phyloP scores from a whole-genome alignment of 92 coral and sea anemone genomes.

The Phenganax stokvisi region DNA sequence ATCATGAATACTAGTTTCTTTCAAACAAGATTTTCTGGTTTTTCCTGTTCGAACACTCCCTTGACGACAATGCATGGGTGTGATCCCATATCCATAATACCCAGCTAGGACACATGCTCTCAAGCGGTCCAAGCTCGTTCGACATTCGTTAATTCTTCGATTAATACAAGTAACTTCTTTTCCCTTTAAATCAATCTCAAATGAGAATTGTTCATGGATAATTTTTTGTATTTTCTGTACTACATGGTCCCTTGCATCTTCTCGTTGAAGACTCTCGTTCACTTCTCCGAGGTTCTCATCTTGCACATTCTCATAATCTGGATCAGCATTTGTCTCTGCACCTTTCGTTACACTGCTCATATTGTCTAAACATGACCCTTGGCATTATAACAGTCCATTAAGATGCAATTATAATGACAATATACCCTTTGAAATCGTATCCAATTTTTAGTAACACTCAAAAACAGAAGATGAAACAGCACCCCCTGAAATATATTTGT shows the following conservation, averaged over 20 bases:
- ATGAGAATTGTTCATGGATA: slow-evolving; percentile 81
- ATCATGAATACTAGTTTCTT: slow-evolving; percentile 29
- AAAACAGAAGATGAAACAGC: not conserved
- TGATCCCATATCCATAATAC: slow-evolving; percentile 71
- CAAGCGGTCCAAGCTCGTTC: slow-evolving; percentile 69
- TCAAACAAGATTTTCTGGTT: slow-evolving; percentile 21
- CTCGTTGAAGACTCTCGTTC: slow-evolving; percentile 57
- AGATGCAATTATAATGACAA: no score
- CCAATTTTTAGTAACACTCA: not conserved
- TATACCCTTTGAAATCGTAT: not conserved
- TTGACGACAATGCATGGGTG: slow-evolving; percentile 12
- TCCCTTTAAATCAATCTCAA: slow-evolving; percentile 78
- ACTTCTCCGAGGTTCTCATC: slow-evolving; percentile 53
- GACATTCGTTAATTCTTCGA: slow-evolving; percentile 62
- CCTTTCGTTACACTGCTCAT: not conserved
- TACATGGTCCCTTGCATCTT: slow-evolving; percentile 86
- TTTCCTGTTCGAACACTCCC: not conserved
- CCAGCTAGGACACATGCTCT: slow-evolving; percentile 90
- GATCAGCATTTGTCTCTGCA: slow-evolving; percentile 47
- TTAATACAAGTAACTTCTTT: slow-evolving; percentile 76
- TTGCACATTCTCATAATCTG: slow-evolving; percentile 62
- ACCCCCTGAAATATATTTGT: not conserved
- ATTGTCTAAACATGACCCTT: not conserved
- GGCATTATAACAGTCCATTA: not conserved
- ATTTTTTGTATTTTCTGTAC: slow-evolving; percentile 65